Percentiles rank a stretch among this genome's conserved stretches.
phyloP scores from a whole-genome alignment of 2,797 vertebrate species.

The Limnodromus scolopaceus region DNA sequence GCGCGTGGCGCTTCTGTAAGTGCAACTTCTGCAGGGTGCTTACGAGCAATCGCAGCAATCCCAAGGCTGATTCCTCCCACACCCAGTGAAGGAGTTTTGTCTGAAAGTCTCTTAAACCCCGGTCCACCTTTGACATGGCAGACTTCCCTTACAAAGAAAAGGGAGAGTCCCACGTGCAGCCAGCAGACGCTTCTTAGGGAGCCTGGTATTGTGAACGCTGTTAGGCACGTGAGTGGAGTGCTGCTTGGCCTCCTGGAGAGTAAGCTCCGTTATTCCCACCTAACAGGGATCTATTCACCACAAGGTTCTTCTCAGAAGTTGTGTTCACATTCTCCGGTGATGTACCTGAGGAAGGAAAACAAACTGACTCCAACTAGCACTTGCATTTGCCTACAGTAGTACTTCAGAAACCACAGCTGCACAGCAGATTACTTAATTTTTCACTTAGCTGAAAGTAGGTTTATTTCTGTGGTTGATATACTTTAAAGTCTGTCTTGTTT shows the following conservation, averaged over 20 bases:
- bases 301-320: background rate
- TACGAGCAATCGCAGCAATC: background rate
- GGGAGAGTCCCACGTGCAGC: constrained; percentile 34
- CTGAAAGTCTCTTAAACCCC: constrained; percentile 17
- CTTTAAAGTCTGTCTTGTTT: background rate
- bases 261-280: background rate
- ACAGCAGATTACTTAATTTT: constrained; percentile 11
- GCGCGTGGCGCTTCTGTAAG: accelerated
- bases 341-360: background rate
- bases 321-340: background rate
- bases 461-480: background rate
- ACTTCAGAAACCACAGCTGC: background rate
- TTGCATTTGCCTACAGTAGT: background rate
- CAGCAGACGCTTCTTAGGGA: constrained; percentile 27
- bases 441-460: constrained; percentile 5
- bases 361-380: background rate
- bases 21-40: background rate
- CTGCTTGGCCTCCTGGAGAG: background rate
- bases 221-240: background rate
- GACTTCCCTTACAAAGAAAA: constrained; percentile 44
- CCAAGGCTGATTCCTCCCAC: background rate
- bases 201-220: background rate
- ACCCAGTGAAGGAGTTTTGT: background rate
- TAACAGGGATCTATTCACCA: background rate
- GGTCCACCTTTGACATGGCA: constrained; percentile 48